phyloP scores from a whole-genome alignment of 2,113 vertebrate species.

The Salminus brasiliensis region DNA sequence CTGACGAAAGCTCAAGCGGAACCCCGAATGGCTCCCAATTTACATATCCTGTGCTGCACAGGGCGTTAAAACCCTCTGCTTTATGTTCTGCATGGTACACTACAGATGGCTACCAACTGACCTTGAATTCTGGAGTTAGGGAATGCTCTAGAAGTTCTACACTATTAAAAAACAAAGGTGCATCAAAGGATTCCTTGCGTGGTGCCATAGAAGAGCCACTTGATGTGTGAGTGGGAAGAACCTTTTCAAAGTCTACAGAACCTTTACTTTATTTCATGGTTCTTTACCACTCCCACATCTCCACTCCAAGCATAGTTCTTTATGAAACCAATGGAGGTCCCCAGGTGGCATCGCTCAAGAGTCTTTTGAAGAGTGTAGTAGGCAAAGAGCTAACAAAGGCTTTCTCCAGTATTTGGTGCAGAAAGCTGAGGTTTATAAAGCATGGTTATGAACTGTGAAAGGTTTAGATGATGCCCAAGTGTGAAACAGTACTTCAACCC shows the following conservation, averaged over 20 bases:
- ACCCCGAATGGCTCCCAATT: neutral
- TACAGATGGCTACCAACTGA: neutral
- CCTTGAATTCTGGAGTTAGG: neutral
- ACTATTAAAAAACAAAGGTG: too few species aligned
- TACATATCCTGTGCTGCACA: neutral
- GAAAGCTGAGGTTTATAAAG: slow-evolving; percentile 1
- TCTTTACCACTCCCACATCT: too few species aligned
- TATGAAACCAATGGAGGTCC: too few species aligned
- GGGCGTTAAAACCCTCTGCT: neutral
- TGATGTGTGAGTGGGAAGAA: too few species aligned
- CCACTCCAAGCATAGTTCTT: too few species aligned
- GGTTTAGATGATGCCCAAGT: slow-evolving; percentile 1
- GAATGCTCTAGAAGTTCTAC: neutral
- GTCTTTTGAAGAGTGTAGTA: neutral
- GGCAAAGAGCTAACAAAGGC: neutral
- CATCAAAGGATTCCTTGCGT: too few species aligned
- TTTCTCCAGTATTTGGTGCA: neutral
- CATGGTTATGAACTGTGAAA: neutral
- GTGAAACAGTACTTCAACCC: neutral
- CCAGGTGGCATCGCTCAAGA: too few species aligned
- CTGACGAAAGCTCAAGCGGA: neutral
- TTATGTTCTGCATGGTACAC: neutral
- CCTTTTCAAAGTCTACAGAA: too few species aligned
- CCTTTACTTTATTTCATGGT: too few species aligned
- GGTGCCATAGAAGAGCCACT: too few species aligned